These are phyloP conservation scores for Oligia strigilis DNA, from an alignment of 2,888 invertebrate species.

Conservation along the genomic window DNA sequence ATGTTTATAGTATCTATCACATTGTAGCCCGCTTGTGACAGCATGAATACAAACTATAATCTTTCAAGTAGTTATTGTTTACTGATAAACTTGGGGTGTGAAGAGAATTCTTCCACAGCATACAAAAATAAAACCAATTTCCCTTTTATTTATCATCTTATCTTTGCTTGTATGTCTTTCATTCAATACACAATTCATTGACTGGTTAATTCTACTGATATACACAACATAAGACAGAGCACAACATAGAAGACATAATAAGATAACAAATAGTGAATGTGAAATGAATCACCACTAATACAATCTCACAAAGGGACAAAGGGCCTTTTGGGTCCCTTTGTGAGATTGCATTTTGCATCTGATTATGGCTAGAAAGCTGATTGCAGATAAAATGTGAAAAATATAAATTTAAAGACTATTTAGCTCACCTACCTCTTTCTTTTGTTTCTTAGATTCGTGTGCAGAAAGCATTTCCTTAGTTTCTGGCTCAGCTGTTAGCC, in stretches of 20 bases:
- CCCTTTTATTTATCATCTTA: not conserved
- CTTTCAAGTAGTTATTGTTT: constrained; percentile 18
- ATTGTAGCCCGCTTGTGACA: constrained; percentile 25
- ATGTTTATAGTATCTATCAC: constrained; percentile 49
- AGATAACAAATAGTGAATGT: not conserved
- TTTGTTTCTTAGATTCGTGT: constrained; percentile 94
- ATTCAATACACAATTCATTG: not conserved
- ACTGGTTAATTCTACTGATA: constrained; percentile 5
- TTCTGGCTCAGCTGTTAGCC: constrained; percentile 94
- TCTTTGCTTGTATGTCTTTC: constrained; percentile 1
- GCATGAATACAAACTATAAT: constrained; percentile 24
- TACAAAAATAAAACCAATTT: not conserved
- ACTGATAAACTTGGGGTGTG: constrained; percentile 22
- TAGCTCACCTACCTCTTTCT: constrained; percentile 92
- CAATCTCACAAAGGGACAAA: not conserved
- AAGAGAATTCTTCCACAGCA: constrained; percentile 6
- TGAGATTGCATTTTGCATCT: not conserved
- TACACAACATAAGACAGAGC: not conserved
- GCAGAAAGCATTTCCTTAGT: constrained; percentile 92
- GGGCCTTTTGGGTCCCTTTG: not conserved
- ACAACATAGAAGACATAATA: not conserved
- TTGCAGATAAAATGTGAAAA: not conserved
- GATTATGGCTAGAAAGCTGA: not conserved
- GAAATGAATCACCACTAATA: no score
- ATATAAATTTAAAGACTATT: not conserved